A percentile compares a stretch with the other conserved stretches of the same genome.
Conservation (phyloP, 2,113 vertebrate genomes). For the Burhinus bistriatus region DNA sequence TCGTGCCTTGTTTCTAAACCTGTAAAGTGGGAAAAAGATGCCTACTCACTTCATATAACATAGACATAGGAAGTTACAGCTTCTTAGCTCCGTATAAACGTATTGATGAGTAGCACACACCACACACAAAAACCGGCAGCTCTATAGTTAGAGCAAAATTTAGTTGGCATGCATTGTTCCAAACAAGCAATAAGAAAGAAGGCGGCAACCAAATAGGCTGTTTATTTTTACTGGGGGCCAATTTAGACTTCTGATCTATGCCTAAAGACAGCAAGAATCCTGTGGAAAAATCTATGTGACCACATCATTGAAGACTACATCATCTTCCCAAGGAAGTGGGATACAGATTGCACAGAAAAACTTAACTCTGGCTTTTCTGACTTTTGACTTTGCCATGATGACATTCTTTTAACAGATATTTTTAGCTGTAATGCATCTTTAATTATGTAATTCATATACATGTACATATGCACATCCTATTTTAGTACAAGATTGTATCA, state of each 20-base stretch:
- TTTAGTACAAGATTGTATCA: slow-evolving; percentile 26
- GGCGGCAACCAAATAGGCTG: not conserved
- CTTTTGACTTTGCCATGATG: not conserved
- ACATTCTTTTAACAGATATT: slow-evolving; percentile 3
- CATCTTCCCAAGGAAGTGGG: not conserved
- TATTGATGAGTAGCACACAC: not conserved
- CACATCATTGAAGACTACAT: not conserved
- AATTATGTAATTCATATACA: slow-evolving; percentile 45
- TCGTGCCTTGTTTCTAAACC: not conserved
- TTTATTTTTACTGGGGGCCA: not conserved
- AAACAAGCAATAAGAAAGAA: not conserved
- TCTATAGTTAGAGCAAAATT: not conserved
- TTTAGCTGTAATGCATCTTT: slow-evolving; percentile 38
- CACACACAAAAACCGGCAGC: no score
- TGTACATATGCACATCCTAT: not conserved
- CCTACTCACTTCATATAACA: not conserved
- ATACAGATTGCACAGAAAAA: not conserved
- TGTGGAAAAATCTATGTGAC: slow-evolving; percentile 38
- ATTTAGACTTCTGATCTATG: slow-evolving; percentile 22
- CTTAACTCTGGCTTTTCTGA: slow-evolving; percentile 5
- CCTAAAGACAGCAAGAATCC: not conserved
- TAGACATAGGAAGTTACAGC: not conserved
- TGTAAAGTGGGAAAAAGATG: not conserved
- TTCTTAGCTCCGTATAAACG: not conserved
- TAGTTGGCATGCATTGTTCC: not conserved